Conservation (phyloP, 1,140 invertebrate genomes). For the Orius insidiosus region DNA sequence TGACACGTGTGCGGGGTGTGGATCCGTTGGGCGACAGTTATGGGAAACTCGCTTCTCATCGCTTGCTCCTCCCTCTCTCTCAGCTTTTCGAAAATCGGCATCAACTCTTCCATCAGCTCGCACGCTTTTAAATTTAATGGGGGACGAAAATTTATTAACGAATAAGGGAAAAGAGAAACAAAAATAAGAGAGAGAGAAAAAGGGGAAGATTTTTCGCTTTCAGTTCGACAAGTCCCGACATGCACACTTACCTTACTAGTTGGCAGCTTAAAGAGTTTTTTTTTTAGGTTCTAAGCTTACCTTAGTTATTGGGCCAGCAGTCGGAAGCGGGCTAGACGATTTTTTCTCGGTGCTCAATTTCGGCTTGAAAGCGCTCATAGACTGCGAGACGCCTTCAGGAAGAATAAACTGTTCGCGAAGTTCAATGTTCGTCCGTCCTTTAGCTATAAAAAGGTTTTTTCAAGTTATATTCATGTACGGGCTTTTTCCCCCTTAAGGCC, state of each 20-base stretch:
- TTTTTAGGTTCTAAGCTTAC: constrained; percentile 31
- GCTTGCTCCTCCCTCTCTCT: constrained; percentile 71
- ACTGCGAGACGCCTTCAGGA: constrained; percentile 91
- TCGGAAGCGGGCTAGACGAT: constrained; percentile 35
- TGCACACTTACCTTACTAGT: too few relatives aligned
- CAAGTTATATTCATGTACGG: too few relatives aligned
- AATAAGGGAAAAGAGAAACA: too few relatives aligned
- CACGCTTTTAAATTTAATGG: constrained; percentile 45
- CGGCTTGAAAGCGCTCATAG: constrained; percentile 88
- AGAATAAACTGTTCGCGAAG: constrained; percentile 96
- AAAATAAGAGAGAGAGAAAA: too few relatives aligned
- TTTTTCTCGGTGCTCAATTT: constrained; percentile 57
- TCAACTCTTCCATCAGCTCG: constrained; percentile 81
- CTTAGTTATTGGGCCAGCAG: constrained; percentile 82
- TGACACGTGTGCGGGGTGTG: constrained; percentile 8
- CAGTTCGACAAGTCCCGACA: too few relatives aligned
- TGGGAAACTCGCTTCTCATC: constrained; percentile 53
- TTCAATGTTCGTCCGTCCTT: constrained; percentile 98
- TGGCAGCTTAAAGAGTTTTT: too few relatives aligned
- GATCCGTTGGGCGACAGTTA: constrained; percentile 41
- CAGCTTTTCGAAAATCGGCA: constrained; percentile 82
- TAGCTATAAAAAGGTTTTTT: constrained; percentile 42
- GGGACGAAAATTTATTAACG: constrained; percentile 4
- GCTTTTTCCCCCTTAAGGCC: too few relatives aligned
- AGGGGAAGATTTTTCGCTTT: too few relatives aligned